These are phyloP conservation scores for Atta cephalotes DNA, from an alignment of 1,140 invertebrate species.

Conservation along the genomic window DNA sequence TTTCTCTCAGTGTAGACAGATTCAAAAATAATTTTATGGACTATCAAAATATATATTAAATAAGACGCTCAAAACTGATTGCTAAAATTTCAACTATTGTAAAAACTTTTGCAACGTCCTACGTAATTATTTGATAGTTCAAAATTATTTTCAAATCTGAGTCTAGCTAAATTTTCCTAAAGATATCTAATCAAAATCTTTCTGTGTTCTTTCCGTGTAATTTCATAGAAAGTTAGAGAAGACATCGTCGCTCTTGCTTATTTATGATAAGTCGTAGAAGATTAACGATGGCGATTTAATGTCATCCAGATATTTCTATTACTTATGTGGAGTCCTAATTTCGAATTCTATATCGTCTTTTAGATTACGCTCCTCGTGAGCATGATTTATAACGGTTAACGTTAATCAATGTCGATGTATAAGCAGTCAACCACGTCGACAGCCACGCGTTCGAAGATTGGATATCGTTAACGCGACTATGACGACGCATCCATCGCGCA, in stretches of 20 bases:
- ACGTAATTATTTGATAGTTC: no score
- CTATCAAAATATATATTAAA: no score
- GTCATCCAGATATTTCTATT: constrained; percentile 6
- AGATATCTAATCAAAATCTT: no score
- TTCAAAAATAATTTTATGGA: no score
- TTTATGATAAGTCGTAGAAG: not conserved
- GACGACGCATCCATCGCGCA: constrained; percentile 21
- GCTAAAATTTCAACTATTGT: no score
- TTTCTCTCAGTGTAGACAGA: no score
- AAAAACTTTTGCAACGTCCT: no score
- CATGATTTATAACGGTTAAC: constrained; percentile 46
- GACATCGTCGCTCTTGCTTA: not conserved
- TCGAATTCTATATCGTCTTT: constrained; percentile 18
- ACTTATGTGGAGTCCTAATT: constrained; percentile 17
- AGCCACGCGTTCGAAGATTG: constrained; percentile 35
- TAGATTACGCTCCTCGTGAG: constrained; percentile 14
- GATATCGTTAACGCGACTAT: constrained; percentile 55
- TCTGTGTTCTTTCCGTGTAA: no score
- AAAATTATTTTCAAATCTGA: no score
- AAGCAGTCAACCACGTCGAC: constrained; percentile 11
- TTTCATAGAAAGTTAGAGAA: not conserved
- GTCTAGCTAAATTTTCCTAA: no score
- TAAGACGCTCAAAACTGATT: no score
- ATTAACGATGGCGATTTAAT: constrained; percentile 37
- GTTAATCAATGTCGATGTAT: constrained; percentile 32